A percentile compares a stretch with the other conserved stretches of the same genome.
Conservation (phyloP, 2,888 invertebrate species). For the Philereme transversata region DNA sequence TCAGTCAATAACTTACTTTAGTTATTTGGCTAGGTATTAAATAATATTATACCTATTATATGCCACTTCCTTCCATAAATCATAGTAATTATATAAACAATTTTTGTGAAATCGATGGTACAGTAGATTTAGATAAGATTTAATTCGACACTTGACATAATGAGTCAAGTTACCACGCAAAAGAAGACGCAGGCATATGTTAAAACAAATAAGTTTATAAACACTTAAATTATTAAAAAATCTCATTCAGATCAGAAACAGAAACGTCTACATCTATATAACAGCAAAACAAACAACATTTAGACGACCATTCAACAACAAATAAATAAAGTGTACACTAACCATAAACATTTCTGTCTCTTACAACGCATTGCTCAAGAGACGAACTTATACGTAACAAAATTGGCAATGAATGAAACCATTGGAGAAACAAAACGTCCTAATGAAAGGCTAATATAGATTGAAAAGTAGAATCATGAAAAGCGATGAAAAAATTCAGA, state of each 20-base stretch:
- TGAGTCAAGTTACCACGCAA: no score
- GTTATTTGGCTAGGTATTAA: no score
- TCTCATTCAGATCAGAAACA: conserved; percentile 25
- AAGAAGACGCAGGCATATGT: no score
- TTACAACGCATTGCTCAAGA: conserved; percentile 38
- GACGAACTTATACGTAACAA: conserved; percentile 17
- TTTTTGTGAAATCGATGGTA: no score
- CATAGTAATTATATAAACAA: no score
- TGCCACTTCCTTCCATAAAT: no score
- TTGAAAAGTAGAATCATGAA: no score
- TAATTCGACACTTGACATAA: no score
- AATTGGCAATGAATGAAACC: neutral
- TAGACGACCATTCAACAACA: conserved; percentile 7
- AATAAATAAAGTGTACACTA: conserved; percentile 3
- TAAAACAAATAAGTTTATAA: conserved; percentile 1
- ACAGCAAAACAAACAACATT: conserved; percentile 18
- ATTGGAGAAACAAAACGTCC: neutral
- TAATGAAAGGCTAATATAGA: neutral
- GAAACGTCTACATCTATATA: conserved; percentile 31
- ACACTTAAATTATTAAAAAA: conserved; percentile 15
- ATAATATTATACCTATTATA: no score
- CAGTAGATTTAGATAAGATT: no score
- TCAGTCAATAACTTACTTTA: no score
- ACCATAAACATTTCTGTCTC: conserved; percentile 36
- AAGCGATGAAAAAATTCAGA: neutral